Percentiles rank a stretch among this genome's conserved stretches.
Evolutionary conservation across 2,888 invertebrate species (phyloP).

Genomic region (Sphaerophoria rueppellii): DNA sequence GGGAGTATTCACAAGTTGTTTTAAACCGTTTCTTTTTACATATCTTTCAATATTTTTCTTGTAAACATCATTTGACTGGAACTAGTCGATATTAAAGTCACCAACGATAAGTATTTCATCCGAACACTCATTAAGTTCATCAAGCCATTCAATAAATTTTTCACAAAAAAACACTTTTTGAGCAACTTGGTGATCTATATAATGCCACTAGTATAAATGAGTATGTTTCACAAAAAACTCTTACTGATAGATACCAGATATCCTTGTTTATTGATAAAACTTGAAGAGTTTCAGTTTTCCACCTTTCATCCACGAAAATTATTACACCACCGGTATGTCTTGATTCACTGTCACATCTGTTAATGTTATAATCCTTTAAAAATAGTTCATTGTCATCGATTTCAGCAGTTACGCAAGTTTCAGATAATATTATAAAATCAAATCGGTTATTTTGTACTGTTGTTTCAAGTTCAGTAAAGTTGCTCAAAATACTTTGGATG

Average conservation of each 20-base stretch:
- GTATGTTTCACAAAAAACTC: no score
- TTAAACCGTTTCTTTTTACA: background rate
- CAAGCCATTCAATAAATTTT: no score
- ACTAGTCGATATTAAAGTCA: no score
- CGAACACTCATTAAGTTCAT: no score
- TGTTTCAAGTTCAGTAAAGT: slow-evolving; percentile 7
- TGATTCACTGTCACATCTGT: slow-evolving; percentile 8
- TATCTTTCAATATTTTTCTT: no score
- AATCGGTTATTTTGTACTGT: background rate
- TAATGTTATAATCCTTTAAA: slow-evolving; percentile 8
- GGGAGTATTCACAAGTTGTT: background rate
- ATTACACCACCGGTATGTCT: slow-evolving; percentile 27
- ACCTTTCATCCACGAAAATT: slow-evolving; percentile 5
- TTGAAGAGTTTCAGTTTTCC: background rate
- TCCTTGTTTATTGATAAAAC: no score
- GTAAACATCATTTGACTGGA: no score
- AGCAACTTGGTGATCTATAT: no score
- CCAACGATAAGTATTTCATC: no score
- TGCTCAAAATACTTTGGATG: slow-evolving; percentile 11
- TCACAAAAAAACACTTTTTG: no score
- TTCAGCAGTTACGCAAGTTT: slow-evolving; percentile 4
- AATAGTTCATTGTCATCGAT: background rate
- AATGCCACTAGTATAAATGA: no score
- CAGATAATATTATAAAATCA: background rate
- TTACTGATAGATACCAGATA: background rate